Percentiles rank a stretch among this genome's conserved stretches.
Evolutionary conservation across 2,797 vertebrate genomes (phyloP).

Genomic region (Acrocephalus scirpaceus): DNA sequence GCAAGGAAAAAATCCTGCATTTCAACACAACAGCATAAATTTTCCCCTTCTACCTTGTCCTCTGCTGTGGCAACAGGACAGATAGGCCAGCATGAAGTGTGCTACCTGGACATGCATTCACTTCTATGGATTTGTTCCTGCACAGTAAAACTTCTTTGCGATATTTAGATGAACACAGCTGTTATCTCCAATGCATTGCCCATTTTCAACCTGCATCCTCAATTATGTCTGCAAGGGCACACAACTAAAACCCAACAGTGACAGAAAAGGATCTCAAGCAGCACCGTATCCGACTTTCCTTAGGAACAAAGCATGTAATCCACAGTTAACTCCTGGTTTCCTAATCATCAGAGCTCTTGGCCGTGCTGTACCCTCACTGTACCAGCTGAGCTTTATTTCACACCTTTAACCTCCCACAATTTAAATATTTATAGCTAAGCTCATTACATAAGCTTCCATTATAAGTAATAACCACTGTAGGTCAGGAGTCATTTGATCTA

Average conservation of each 20-base stretch:
- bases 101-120: background rate
- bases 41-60: background rate
- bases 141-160: background rate
- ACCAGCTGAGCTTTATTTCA: background rate
- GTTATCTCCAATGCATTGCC: rapidly evolving
- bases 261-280: background rate
- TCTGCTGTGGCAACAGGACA: background rate
- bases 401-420: background rate
- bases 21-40: background rate
- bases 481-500: background rate
- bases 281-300: background rate
- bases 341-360: background rate
- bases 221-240: background rate
- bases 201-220: background rate
- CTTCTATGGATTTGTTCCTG: background rate
- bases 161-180: background rate
- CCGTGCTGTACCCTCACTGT: background rate
- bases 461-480: background rate
- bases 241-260: background rate
- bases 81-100: background rate
- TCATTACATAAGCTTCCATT: background rate
- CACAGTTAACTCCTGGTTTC: background rate
- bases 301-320: background rate
- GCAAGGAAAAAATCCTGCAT: background rate
- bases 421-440: background rate